Base-by-base conservation (phyloP, 2,888 invertebrate genomes). In the Stenotaenia linearis region DNA sequence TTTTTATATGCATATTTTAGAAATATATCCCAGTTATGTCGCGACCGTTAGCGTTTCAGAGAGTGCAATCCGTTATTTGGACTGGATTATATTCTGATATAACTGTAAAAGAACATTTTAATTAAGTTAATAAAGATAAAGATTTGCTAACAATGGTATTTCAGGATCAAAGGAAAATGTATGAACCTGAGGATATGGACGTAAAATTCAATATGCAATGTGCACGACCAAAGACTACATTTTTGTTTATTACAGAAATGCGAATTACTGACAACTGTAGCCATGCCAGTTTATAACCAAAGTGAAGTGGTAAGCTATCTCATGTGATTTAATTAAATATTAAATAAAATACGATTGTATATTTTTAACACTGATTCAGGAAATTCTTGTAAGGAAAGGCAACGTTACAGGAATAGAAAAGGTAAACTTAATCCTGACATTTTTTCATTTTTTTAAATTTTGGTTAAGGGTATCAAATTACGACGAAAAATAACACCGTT, bases 21-120 rank as follows among this genome's bases (percentile, higher is more conserved):
- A 95, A 97, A 86, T 99, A 99, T 86, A 94, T 99, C 83, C 95
- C 97, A 80, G 97, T 98, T 45, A 92, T 99, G 91, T 97, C 98
- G 25, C 90, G 98, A 81, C 98, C 98, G 0, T 90, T 98, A 87
- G 98, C 98, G 15, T 88, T 97, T 82, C 92, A 92, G 83, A 89
- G 92, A 77, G 91, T 91, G 81, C 85, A 92, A 82, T 95, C 96
- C 5, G 92, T 95, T 15, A 92, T 96, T 7, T 99, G 98, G 98
- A 97, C 97, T 0, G 96, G 97, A 10, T 95, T 97, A n/a, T 98
- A 98, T 86, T 95, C 96, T 23, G 97, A 98, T 86, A 90, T 94
- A 79, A 93, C 94, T 83, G 96, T 95, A 88, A 87, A 84, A 83
- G n/a, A 7, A 18, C 32, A 32, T 9, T 9, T n/a, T n/a, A n/a